Evolutionary conservation across 2,888 invertebrate genomes (phyloP), one percentile per base, ranked within the genome.

Genomic region (Anticlea derivata): DNA sequence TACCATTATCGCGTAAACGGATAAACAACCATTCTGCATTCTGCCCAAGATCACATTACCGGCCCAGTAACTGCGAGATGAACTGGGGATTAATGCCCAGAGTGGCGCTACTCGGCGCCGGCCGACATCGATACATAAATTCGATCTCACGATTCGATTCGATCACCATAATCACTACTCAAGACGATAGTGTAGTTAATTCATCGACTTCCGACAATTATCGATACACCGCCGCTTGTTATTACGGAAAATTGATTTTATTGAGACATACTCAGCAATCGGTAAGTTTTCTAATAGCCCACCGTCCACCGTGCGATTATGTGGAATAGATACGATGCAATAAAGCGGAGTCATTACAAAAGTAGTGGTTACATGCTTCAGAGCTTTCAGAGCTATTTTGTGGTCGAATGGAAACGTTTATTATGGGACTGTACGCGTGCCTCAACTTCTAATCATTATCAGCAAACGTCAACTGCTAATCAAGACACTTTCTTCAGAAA

Each of bases 91-190:
- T 39, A 48, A 43, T 27, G 11, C 34, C 39, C 51, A 55, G 41
- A 44, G 65, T 65, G 68, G 55, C 61, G 63, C 59, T 51, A 35
- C 52, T 60, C 65, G 75, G 75, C 79, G 78, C 76, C 78, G 72
- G 61, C 65, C 66, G 76, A 76, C 79, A 80, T 80, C 79, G 78
- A 82, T 82, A 79, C 78, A 83, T 83, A 81, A 83, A 83, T 83
- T 74, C 74, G 76, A 79, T 82, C 77, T 73, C 78, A 75, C 76
- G 78, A 78, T 75, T 78, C 68, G 70, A 78, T 75, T 69, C 70
- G 73, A 82, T 81, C 75, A 72, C 78, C 64, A 77, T 80, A 79
- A 82, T 85, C 80, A 80, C 72, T 69, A 54, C 61, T 57, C 67
- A 65, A 74, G 73, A 70, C 71, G 70, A 67, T 68, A 68, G 65